phyloP scores from a whole-genome alignment of 92 coral and sea anemone genomes.

The Micromussa lordhowensis region DNA sequence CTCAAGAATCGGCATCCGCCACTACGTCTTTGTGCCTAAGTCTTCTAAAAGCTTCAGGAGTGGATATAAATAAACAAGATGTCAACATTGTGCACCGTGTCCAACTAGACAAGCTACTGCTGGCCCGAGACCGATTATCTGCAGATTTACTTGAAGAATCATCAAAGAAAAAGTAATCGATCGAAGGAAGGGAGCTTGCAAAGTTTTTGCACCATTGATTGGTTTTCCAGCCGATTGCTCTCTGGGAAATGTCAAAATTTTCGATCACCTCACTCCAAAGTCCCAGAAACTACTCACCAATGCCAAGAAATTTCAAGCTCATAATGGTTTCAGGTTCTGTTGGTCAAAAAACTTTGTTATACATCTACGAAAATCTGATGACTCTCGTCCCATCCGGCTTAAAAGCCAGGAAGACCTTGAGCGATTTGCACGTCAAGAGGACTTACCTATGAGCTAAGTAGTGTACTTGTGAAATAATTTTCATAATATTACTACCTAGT shows the following conservation, averaged over 20 bases:
- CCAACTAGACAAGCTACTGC: neutral
- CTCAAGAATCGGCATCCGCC: neutral
- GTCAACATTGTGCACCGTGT: neutral
- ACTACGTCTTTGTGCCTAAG: neutral
- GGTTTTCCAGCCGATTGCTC: slow-evolving; percentile 35
- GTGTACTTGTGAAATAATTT: neutral
- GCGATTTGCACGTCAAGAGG: neutral
- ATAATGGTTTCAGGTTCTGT: slow-evolving; percentile 11
- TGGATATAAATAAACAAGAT: neutral
- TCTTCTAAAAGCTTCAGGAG: neutral
- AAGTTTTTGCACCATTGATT: slow-evolving; percentile 12
- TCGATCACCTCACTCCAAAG: slow-evolving; percentile 43
- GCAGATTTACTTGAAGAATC: slow-evolving; percentile 8
- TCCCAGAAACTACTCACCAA: slow-evolving; percentile 2
- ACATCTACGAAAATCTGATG: neutral
- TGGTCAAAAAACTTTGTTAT: slow-evolving; percentile 9
- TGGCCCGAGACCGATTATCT: neutral
- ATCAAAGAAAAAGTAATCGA: neutral
- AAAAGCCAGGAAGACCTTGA: slow-evolving; percentile 10
- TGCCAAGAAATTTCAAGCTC: slow-evolving; percentile 25
- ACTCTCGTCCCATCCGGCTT: slow-evolving; percentile 14
- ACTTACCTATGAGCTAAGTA: neutral
- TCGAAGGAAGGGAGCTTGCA: neutral
- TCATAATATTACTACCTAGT: slow-evolving; percentile 10
- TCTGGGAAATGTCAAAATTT: slow-evolving; percentile 20